These are phyloP conservation scores for Suncus etruscus DNA, from an alignment of 2,113 vertebrate species.

Conservation along the genomic window DNA sequence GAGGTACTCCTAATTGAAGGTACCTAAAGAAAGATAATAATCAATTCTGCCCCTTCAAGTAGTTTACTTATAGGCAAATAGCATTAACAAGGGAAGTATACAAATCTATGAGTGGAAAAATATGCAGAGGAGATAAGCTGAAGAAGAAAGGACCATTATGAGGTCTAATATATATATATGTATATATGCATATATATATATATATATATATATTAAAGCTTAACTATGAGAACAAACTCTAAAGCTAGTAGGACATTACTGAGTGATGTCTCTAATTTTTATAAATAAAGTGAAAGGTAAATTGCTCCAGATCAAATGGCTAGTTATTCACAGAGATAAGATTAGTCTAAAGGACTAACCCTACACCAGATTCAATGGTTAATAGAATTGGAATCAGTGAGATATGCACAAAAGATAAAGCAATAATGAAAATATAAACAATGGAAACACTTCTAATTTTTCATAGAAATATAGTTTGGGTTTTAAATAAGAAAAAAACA, in stretches of 20 bases:
- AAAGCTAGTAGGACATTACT: constrained; percentile 13
- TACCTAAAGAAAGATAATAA: not conserved
- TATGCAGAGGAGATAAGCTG: not conserved
- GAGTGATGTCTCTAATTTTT: constrained; percentile 28
- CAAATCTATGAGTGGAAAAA: constrained; percentile 19
- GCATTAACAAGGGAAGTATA: not conserved
- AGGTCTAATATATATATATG: not conserved
- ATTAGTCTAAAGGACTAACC: constrained; percentile 20
- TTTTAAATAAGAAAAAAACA: constrained; percentile 51
- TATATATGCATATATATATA: no score
- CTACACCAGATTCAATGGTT: constrained; percentile 31
- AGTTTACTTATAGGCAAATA: not conserved
- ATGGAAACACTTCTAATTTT: not conserved
- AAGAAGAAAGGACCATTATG: not conserved
- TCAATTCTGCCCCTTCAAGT: not conserved
- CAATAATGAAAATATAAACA: constrained; percentile 51
- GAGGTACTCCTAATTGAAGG: not conserved
- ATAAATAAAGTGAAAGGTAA: constrained; percentile 31
- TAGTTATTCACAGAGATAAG: constrained; percentile 32
- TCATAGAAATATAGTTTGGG: constrained; percentile 55
- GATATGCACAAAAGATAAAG: constrained; percentile 23
- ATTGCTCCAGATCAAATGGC: constrained; percentile 52
- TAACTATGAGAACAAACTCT: not conserved
- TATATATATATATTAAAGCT: not conserved
- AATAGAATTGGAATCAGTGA: constrained; percentile 48